Evolutionary conservation across 2,113 vertebrate genomes (phyloP), one percentile per base, ranked within the genome.

Genomic region (Odontophorus gujanensis): DNA sequence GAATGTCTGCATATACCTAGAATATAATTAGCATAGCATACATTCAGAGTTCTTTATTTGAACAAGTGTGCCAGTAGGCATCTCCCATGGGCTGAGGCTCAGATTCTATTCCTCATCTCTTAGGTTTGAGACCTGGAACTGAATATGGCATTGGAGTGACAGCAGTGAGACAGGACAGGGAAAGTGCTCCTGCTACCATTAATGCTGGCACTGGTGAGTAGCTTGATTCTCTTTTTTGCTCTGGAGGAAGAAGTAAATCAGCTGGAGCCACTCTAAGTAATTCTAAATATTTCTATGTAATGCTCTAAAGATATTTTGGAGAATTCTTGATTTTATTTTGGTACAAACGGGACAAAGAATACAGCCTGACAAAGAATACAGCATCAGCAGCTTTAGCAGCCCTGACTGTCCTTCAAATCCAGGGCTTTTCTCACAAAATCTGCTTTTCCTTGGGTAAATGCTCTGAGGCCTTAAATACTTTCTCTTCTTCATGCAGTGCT

Each of bases 61-160:
- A 85, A 14, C 1, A 73, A 42, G 51, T 36, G 5, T 36, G 6
- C 10, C 40, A 3, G 0, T 21, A 55, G 42, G 30, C 3, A 9
- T 51, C 30, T 53, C 63, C 32, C 11, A 8, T 34, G 40, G 19
- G 8, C 42, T 80, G 28, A 86, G 43, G 24, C 9, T 90, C 13
- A 57, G 8, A 22, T 59, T 89, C 40, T 85, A 20, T 40, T 69
- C 19, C 4, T 91, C 51, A 13, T 81, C 80, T 58, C 65, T 8
- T 48, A 99, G 99, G 98, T 93, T 97, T 99, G 93, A 98, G 98
- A 82, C 99, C 99, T 3, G 99, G 99, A 68, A 99, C 98, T 4
- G 99, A 99, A 91, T 99, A 99, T 10, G 99, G 99, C 25, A 98
- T 99, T 97, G 99, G 99, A 30, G 98, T 99, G 93, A 99, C 99